phyloP scores from a whole-genome alignment of 35 echinoderm and acorn worm genomes.

The Lytechinus variegatus region DNA sequence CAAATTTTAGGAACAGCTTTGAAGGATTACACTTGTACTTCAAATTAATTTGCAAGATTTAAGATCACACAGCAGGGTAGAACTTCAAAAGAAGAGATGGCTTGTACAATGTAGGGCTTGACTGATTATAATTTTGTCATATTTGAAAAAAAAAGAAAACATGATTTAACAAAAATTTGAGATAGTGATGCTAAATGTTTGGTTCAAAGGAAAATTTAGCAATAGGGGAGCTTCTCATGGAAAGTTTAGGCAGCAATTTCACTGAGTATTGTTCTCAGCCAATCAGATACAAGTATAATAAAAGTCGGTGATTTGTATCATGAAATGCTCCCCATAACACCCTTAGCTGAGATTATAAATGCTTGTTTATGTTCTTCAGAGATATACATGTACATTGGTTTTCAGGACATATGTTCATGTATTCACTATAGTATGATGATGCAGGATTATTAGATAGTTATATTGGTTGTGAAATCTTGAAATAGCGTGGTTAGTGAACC shows the following conservation, averaged over 20 bases:
- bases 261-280: too few relatives aligned
- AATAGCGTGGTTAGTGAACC: neutral
- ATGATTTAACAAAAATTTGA: too few relatives aligned
- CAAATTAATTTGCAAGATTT: neutral
- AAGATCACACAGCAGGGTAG: neutral
- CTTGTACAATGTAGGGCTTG: neutral
- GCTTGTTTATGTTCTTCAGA: neutral
- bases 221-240: too few relatives aligned
- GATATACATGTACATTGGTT: neutral
- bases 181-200: too few relatives aligned
- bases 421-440: neutral
- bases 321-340: too few relatives aligned
- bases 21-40: neutral
- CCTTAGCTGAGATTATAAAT: neutral
- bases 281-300: too few relatives aligned
- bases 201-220: too few relatives aligned
- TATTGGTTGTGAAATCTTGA: neutral
- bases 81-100: neutral
- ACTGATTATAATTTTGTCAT: neutral
- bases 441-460: neutral
- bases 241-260: too few relatives aligned
- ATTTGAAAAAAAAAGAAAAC: too few relatives aligned
- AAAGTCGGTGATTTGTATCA: too few relatives aligned
- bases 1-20: neutral
- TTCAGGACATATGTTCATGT: neutral